A percentile compares a stretch with the other conserved stretches of the same genome.
Conservation (phyloP, 2,797 vertebrate species). For the Pitangus sulphuratus region DNA sequence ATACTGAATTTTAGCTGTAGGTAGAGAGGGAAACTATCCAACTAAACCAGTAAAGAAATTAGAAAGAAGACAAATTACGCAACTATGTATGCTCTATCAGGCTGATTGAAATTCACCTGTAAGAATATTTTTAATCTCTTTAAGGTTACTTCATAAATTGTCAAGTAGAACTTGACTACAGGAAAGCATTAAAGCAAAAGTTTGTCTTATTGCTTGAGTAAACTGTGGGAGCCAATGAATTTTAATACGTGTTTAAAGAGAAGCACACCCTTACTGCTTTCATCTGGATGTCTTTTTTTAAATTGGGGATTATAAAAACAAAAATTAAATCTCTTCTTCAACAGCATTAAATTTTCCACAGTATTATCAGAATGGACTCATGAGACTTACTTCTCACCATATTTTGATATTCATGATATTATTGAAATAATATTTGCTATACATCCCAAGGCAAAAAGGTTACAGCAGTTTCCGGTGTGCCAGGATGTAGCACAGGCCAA, state of each 20-base stretch:
- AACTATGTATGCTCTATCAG: neutral
- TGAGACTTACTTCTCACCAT: neutral
- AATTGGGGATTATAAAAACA: neutral
- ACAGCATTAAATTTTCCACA: neutral
- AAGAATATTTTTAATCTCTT: neutral
- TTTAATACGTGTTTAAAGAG: neutral
- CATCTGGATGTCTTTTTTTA: neutral
- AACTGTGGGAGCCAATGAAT: neutral
- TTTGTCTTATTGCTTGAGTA: neutral
- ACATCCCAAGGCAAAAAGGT: neutral
- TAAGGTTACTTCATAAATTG: neutral
- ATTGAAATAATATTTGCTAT: neutral
- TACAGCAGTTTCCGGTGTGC: neutral
- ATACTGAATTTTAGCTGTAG: constrained; percentile 17
- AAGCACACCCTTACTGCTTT: neutral
- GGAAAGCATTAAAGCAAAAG: neutral
- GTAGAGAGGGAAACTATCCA: neutral
- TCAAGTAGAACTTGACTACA: neutral
- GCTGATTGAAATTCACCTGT: neutral
- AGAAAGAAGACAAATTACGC: neutral
- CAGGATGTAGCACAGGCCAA: neutral
- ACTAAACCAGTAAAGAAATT: neutral
- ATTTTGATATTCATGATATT: neutral
- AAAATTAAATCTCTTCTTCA: neutral
- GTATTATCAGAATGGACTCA: neutral